Evolutionary conservation across 2,888 invertebrate species (phyloP).

Genomic region (Baronia brevicornis): DNA sequence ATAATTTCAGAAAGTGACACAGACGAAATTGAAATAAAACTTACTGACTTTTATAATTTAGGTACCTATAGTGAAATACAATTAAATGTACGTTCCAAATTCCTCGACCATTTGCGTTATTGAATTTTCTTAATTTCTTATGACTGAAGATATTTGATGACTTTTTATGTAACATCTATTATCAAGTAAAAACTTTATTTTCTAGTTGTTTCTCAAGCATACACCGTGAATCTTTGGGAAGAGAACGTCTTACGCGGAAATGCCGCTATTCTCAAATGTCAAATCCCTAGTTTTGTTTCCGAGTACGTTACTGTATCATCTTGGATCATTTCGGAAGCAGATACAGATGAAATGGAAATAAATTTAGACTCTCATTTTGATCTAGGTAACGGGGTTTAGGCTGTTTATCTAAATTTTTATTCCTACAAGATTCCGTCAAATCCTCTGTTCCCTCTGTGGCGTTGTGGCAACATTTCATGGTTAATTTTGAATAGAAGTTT

Average conservation of each 20-base stretch:
- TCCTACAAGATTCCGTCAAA: slow-evolving; percentile 12
- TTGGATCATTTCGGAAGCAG: slow-evolving; percentile 87
- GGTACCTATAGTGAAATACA: slow-evolving; percentile 33
- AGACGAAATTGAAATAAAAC: slow-evolving; percentile 52
- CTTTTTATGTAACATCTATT: neutral
- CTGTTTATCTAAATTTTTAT: slow-evolving; percentile 8
- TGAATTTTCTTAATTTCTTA: slow-evolving; percentile 6
- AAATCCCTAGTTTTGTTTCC: slow-evolving; percentile 94
- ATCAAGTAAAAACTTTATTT: slow-evolving; percentile 14
- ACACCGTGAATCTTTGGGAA: slow-evolving; percentile 93
- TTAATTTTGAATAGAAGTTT: neutral
- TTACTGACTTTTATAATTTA: slow-evolving; percentile 49
- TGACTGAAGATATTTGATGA: neutral
- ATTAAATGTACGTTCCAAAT: neutral
- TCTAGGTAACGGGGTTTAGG: slow-evolving; percentile 46
- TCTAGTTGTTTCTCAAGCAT: slow-evolving; percentile 91
- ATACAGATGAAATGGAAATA: slow-evolving; percentile 59
- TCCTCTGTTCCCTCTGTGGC: neutral
- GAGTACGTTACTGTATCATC: slow-evolving; percentile 91
- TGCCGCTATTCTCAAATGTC: slow-evolving; percentile 93
- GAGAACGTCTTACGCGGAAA: slow-evolving; percentile 93
- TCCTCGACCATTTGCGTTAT: slow-evolving; percentile 17
- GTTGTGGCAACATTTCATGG: neutral
- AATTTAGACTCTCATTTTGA: slow-evolving; percentile 57
- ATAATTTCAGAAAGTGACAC: slow-evolving; percentile 85